Conservation (phyloP, 2,797 vertebrate species). For the Acanthopagrus latus region DNA sequence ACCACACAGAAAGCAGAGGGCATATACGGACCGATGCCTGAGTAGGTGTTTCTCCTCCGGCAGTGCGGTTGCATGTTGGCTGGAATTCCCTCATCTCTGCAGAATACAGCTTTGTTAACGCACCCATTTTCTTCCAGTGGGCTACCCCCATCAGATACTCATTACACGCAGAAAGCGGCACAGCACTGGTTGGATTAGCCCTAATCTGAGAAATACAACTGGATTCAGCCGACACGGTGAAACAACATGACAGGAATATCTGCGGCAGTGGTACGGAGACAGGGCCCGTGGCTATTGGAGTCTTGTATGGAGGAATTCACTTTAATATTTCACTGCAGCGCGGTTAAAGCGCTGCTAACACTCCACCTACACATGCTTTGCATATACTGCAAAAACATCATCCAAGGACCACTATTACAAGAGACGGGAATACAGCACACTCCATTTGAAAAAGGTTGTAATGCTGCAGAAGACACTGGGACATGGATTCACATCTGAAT, state of each 20-base stretch:
- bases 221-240: slow-evolving; percentile 58
- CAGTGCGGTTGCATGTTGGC: slow-evolving; percentile 64
- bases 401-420: slow-evolving; percentile 49
- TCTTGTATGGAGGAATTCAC: slow-evolving; percentile 54
- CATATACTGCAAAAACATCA: slow-evolving; percentile 68
- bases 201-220: slow-evolving; percentile 68
- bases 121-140: slow-evolving; percentile 53
- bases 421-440: slow-evolving; percentile 29
- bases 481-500: slow-evolving; percentile 5
- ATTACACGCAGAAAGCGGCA: slow-evolving; percentile 49
- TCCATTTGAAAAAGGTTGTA: slow-evolving; percentile 12
- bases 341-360: slow-evolving; percentile 57
- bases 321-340: slow-evolving; percentile 62
- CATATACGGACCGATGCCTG: slow-evolving; percentile 63
- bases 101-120: slow-evolving; percentile 62
- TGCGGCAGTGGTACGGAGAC: slow-evolving; percentile 49
- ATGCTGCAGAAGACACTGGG: slow-evolving; percentile 7
- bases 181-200: slow-evolving; percentile 68
- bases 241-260: slow-evolving; percentile 60
- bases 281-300: slow-evolving; percentile 56
- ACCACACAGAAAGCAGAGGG: slow-evolving; percentile 58
- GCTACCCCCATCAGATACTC: slow-evolving; percentile 58
- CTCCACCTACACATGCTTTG: slow-evolving; percentile 77
- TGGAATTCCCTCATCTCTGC: slow-evolving; percentile 63
- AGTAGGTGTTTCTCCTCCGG: slow-evolving; percentile 78